A percentile compares a stretch with the other conserved stretches of the same genome.
phyloP scores from a whole-genome alignment of 2,888 invertebrate genomes.

The Drosophila nr. fundita region DNA sequence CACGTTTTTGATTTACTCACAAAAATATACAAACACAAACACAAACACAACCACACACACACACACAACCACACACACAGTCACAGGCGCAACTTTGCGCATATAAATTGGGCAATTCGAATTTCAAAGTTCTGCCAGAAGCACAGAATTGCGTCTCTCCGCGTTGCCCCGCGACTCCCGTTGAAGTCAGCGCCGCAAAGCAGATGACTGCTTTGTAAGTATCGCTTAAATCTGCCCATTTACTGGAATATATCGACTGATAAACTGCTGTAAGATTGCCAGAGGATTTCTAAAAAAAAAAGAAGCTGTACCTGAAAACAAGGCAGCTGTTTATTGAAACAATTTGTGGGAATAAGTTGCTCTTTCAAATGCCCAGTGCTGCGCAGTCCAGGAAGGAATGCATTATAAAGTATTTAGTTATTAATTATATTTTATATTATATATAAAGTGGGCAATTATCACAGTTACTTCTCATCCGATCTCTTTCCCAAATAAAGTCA shows the following conservation, averaged over 20 bases:
- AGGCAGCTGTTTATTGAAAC: neutral
- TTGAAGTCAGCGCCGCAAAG: conserved; percentile 2
- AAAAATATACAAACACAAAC: conserved; percentile 19
- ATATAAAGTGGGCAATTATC: neutral
- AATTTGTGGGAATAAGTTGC: neutral
- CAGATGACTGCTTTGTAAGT: conserved; percentile 18
- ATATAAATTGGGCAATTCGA: conserved; percentile 68
- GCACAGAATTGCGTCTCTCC: conserved; percentile 9
- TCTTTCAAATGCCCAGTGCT: neutral
- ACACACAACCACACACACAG: conserved; percentile 8
- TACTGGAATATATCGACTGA: conserved; percentile 20
- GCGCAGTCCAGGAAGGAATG: neutral
- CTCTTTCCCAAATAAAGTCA: neutral
- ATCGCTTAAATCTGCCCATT: conserved; percentile 50
- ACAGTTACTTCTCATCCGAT: neutral
- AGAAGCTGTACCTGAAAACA: neutral
- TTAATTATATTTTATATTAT: neutral
- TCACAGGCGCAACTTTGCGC: conserved; percentile 63
- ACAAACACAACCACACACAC: conserved; percentile 20
- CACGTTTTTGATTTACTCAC: conserved; percentile 74
- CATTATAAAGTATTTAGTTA: neutral
- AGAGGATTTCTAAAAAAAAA: neutral
- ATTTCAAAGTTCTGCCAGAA: conserved; percentile 46
- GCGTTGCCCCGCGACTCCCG: neutral
- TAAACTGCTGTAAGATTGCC: conserved; percentile 18